Percentiles rank a stretch among this genome's conserved stretches.
Evolutionary conservation across 1,140 invertebrate species (phyloP).

Genomic region (Rhopalosiphum maidis): DNA sequence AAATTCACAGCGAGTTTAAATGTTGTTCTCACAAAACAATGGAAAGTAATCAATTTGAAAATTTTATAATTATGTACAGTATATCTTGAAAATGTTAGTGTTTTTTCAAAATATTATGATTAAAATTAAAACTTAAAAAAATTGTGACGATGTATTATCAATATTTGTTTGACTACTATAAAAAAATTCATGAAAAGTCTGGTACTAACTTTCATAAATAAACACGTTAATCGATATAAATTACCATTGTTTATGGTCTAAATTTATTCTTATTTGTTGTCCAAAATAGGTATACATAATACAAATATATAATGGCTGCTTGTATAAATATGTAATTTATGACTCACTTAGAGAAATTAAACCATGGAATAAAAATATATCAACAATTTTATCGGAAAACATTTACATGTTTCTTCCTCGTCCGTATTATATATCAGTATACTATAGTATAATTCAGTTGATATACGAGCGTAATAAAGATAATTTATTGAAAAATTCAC

Average conservation of each 20-base stretch:
- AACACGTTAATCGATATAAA: background rate
- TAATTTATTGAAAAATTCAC: background rate
- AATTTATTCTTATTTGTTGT: background rate
- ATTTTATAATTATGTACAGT: too few species aligned
- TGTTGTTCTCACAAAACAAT: too few species aligned
- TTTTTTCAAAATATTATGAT: too few species aligned
- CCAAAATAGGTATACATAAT: background rate
- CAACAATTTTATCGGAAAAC: background rate
- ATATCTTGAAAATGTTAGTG: too few species aligned
- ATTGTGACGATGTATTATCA: too few species aligned
- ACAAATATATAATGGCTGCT: background rate
- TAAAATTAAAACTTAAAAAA: too few species aligned
- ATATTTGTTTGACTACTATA: too few species aligned
- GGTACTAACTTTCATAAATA: background rate
- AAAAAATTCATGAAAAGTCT: too few species aligned
- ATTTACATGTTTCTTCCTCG: background rate
- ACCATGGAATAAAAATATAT: background rate
- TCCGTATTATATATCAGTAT: background rate
- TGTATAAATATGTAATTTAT: background rate
- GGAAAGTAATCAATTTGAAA: too few species aligned
- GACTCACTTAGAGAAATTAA: constrained; percentile 2
- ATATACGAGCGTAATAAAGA: background rate
- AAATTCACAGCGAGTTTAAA: too few species aligned
- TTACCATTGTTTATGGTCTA: background rate
- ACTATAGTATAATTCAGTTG: background rate